phyloP scores from a whole-genome alignment of 2,113 vertebrate species.

The Salvelinus sp. region DNA sequence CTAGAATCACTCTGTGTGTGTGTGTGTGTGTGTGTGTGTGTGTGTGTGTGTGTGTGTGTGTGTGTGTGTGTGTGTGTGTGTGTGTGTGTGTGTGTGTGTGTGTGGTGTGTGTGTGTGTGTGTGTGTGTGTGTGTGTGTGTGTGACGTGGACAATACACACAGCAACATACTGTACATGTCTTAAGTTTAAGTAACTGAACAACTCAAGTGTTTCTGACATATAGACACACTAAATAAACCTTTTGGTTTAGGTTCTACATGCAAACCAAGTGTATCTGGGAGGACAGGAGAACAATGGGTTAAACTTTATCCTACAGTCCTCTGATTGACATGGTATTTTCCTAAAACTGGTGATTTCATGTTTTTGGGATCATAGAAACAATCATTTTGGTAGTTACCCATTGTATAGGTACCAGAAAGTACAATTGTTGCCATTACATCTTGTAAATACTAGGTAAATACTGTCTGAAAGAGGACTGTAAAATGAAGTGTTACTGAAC shows the following conservation, averaged over 20 bases:
- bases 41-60: neutral
- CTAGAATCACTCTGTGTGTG: too few species aligned
- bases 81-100: constrained; percentile 19
- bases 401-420: too few species aligned
- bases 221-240: neutral
- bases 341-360: too few species aligned
- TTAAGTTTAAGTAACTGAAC: constrained; percentile 26
- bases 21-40: too few species aligned
- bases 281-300: neutral
- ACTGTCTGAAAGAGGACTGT: neutral
- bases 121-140: constrained; percentile 12
- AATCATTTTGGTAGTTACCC: too few species aligned
- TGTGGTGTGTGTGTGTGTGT: neutral
- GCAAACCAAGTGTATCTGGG: constrained; percentile 60
- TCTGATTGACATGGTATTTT: too few species aligned
- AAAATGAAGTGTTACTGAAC: neutral
- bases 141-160: constrained; percentile 36
- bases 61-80: neutral
- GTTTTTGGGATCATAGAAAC: too few species aligned
- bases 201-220: constrained; percentile 16
- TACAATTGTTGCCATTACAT: too few species aligned
- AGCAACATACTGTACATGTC: constrained; percentile 42
- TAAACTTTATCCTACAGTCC: too few species aligned
- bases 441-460: neutral
- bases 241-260: constrained; percentile 55